Percentiles rank a stretch among this genome's conserved stretches.
Evolutionary conservation across 2,797 vertebrate genomes (phyloP).

Genomic region (Triplophysa bombifrons): DNA sequence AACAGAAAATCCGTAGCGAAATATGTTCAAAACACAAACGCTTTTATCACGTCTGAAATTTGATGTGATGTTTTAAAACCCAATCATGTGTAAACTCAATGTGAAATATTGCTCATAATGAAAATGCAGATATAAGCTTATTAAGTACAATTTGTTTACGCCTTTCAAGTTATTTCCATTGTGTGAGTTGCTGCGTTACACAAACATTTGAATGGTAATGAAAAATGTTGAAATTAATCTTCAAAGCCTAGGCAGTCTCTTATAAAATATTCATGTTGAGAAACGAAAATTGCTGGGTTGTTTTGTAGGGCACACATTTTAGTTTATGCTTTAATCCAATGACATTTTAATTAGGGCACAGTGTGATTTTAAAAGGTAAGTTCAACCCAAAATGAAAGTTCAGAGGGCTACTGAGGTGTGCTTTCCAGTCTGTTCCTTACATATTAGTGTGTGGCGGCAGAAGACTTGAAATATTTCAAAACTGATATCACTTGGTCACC

Average conservation of each 20-base stretch:
- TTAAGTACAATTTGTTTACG: neutral
- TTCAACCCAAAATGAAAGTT: constrained; percentile 1
- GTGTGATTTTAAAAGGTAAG: constrained; percentile 3
- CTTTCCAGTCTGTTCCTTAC: too few species aligned
- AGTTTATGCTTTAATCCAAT: neutral
- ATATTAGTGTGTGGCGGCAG: too few species aligned
- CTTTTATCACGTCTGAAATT: constrained; percentile 18
- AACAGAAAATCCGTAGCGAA: neutral
- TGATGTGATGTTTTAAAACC: neutral
- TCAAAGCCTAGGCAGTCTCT: neutral
- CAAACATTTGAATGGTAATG: neutral
- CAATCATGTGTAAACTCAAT: neutral
- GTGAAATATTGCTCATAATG: neutral
- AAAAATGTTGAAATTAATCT: constrained; percentile 8
- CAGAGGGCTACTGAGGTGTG: too few species aligned
- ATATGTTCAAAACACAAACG: neutral
- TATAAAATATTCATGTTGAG: constrained; percentile 27
- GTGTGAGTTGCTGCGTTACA: neutral
- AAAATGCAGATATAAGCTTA: neutral
- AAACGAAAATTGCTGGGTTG: constrained; percentile 1
- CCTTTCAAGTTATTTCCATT: constrained; percentile 2
- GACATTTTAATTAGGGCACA: neutral
- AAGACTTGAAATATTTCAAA: neutral
- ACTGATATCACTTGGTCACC: neutral
- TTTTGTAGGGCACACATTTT: constrained; percentile 9